Base-by-base conservation (phyloP, 1,140 invertebrate species). In the Holotrichia oblita region DNA sequence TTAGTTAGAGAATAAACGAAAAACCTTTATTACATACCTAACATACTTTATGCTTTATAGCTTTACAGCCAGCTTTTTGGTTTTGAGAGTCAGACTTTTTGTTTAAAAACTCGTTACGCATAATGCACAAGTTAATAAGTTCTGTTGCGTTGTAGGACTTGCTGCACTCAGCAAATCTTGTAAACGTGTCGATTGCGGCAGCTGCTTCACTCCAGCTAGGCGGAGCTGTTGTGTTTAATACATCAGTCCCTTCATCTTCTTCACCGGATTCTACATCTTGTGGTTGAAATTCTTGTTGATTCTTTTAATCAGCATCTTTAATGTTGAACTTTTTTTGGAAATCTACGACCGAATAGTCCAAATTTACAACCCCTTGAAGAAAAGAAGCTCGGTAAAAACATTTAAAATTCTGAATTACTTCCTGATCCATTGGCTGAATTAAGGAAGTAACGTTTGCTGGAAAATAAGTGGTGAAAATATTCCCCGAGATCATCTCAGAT, bases 381-480 rank as follows among this genome's bases (percentile, higher is more conserved):
- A 73, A 73, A 17, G 72, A 48, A 48, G 3, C 40, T 55, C 77
- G 42, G 55, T 82, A 81, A 80, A 69, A 74, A 27, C 80, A 77
- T 24, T 81, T 82, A 27, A 81, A 72, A 77, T 81, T 79, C 79
- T 79, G 78, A 61, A 79, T 81, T 24, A 79, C 72, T 20, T 78
- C 76, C 41, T 84, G 83, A 78, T 85, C 81, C 82, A 86, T 82
- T 17, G 84, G 84, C 76, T 85, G 83, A 10, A 84, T 83, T 20
- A 78, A 73, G 12, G 85, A 73, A 9, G 81, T 85, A 9, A 77
- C 78, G 73, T 85, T 85, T 48, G 44, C 7, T 48, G 7, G 2
- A 12, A 48, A 9, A 48, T 14, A 40, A 82, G 82, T 44, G 84
- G 83, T 14, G 85, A 80, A 81, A 83, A 48, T 48, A 48, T 76